Conservation (phyloP, 2,888 invertebrate species). For the Ctena decussata region DNA sequence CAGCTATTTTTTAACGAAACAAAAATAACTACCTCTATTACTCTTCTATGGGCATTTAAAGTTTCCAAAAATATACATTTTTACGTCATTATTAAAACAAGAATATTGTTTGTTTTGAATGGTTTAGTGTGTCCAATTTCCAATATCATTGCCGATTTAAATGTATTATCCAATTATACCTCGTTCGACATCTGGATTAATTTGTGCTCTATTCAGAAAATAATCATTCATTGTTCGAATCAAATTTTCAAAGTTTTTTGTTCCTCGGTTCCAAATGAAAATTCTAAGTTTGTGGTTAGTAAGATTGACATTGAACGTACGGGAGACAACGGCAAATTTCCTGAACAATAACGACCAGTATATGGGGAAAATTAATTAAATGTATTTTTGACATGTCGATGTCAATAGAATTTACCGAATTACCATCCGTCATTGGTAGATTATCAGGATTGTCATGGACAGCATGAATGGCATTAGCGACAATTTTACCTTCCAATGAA, state of each 20-base stretch:
- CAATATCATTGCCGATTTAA: background rate
- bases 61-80: too few species aligned
- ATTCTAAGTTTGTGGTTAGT: constrained; percentile 46
- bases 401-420: constrained; percentile 30
- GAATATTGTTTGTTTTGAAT: too few species aligned
- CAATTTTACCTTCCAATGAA: constrained; percentile 58
- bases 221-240: background rate
- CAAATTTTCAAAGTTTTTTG: background rate
- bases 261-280: constrained; percentile 18
- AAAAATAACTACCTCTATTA: too few species aligned
- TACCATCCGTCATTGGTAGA: background rate
- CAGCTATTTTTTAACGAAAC: too few species aligned
- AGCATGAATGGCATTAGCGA: constrained; percentile 39
- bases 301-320: constrained; percentile 36
- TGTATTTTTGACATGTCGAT: constrained; percentile 50
- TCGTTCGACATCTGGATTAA: background rate
- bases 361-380: constrained; percentile 64
- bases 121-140: too few species aligned
- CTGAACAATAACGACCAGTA: constrained; percentile 31
- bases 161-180: background rate
- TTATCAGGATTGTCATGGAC: background rate
- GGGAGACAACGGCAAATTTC: constrained; percentile 13
- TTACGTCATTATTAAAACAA: too few species aligned
- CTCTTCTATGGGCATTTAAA: too few species aligned
- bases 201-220: background rate